Conservation (phyloP, 2,113 vertebrate genomes). For the Uria lomvia region DNA sequence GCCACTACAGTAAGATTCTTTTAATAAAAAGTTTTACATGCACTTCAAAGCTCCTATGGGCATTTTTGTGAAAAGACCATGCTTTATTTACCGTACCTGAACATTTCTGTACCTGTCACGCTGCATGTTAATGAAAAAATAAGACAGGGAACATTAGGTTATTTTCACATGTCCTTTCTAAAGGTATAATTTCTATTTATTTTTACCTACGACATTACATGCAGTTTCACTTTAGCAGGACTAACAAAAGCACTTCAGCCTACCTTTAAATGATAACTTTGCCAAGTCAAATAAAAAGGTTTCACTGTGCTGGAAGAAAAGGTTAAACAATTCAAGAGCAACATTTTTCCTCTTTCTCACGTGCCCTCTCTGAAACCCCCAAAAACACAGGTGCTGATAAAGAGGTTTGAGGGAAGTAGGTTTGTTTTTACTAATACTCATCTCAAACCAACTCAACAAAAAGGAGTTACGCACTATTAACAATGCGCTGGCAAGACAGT, state of each 20-base stretch:
- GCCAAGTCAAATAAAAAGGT: constrained; percentile 16
- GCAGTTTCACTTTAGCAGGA: background rate
- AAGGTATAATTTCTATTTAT: background rate
- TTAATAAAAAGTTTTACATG: constrained; percentile 41
- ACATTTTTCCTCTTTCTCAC: background rate
- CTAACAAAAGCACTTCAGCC: background rate
- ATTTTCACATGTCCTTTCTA: constrained; percentile 22
- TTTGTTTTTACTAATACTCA: background rate
- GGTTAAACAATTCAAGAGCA: background rate
- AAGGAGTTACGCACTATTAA: background rate
- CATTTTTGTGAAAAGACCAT: constrained; percentile 38
- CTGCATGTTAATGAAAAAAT: constrained; percentile 83
- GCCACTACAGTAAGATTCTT: constrained; percentile 2
- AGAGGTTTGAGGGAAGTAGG: background rate
- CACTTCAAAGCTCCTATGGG: constrained; percentile 49
- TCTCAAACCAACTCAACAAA: background rate
- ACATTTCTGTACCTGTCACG: constrained; percentile 81
- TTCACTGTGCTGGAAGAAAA: background rate
- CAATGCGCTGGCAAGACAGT: background rate
- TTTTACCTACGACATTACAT: background rate
- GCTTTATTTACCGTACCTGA: constrained; percentile 80
- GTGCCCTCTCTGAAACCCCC: background rate
- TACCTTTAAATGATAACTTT: background rate
- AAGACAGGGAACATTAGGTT: constrained; percentile 73
- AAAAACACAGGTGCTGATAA: background rate